Conservation (phyloP, 2,888 invertebrate genomes). For the Amiota mariae region DNA sequence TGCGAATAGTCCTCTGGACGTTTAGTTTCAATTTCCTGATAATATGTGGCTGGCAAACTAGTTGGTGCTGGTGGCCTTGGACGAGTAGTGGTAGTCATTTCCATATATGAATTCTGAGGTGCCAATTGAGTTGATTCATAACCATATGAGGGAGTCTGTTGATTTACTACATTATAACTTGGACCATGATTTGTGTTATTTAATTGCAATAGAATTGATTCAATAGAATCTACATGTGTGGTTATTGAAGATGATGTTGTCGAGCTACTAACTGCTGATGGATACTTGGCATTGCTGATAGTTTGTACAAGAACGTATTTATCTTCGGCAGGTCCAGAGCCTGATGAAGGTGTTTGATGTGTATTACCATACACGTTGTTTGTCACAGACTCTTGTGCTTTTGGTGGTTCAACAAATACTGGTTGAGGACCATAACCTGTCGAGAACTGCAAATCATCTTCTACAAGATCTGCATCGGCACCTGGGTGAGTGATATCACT, state of each 20-base stretch:
- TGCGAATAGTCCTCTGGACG: constrained; percentile 43
- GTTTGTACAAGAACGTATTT: constrained; percentile 71
- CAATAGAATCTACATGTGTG: constrained; percentile 75
- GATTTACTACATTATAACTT: constrained; percentile 65
- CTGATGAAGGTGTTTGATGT: constrained; percentile 30
- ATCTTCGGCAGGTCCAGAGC: constrained; percentile 56
- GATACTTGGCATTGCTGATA: constrained; percentile 55
- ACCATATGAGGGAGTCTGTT: constrained; percentile 56
- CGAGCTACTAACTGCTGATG: constrained; percentile 38
- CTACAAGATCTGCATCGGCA: constrained; percentile 79
- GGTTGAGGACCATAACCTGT: constrained; percentile 75
- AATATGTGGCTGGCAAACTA: constrained; percentile 46
- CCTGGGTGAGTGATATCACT: constrained; percentile 78
- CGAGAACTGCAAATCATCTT: constrained; percentile 75
- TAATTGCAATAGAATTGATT: constrained; percentile 79
- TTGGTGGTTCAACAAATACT: constrained; percentile 65
- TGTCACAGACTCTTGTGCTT: constrained; percentile 67
- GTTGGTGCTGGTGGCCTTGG: constrained; percentile 51
- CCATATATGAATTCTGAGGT: constrained; percentile 38
- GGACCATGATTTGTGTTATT: constrained; percentile 75
- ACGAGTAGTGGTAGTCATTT: constrained; percentile 64
- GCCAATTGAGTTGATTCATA: constrained; percentile 38
- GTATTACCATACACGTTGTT: constrained; percentile 73
- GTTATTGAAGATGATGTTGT: constrained; percentile 69
- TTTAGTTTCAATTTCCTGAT: constrained; percentile 49